These are phyloP conservation scores for Gracilinanus agilis DNA, from an alignment of 2,113 vertebrate genomes.

Conservation along the genomic window DNA sequence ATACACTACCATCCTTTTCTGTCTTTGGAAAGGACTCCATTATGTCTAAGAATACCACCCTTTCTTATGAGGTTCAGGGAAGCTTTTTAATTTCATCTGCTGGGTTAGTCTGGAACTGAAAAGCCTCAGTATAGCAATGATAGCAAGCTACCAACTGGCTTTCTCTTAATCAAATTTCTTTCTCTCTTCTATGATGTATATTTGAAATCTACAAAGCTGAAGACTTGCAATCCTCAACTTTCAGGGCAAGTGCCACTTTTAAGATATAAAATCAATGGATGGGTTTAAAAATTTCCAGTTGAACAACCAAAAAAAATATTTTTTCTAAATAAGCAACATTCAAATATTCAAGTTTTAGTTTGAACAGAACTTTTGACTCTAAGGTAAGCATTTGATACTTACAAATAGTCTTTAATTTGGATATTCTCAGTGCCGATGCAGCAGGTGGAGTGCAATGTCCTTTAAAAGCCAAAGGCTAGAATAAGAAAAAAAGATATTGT, in stretches of 20 bases:
- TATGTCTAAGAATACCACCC: background rate
- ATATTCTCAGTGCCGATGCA: slow-evolving; percentile 47
- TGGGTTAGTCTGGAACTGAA: slow-evolving; percentile 26
- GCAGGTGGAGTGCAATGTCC: slow-evolving; percentile 25
- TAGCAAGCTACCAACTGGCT: background rate
- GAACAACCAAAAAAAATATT: background rate
- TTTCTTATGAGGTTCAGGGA: slow-evolving; percentile 42
- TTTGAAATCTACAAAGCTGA: slow-evolving; percentile 2
- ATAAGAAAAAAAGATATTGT: slow-evolving; percentile 62
- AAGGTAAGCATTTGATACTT: slow-evolving; percentile 54
- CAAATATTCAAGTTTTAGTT: background rate
- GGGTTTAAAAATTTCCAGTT: background rate
- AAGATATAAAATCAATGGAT: background rate
- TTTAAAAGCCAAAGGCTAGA: slow-evolving; percentile 50
- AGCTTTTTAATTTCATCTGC: slow-evolving; percentile 32
- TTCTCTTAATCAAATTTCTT: background rate
- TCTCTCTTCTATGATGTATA: background rate
- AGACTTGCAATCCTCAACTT: slow-evolving; percentile 3
- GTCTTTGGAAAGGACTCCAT: background rate
- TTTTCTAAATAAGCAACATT: background rate
- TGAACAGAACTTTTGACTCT: background rate
- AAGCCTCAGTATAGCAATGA: background rate
- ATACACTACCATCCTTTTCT: background rate
- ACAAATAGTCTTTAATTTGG: slow-evolving; percentile 60
- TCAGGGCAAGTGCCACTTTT: slow-evolving; percentile 26